phyloP scores from a whole-genome alignment of 2,888 invertebrate genomes.

The Leptinotarsa juncta region DNA sequence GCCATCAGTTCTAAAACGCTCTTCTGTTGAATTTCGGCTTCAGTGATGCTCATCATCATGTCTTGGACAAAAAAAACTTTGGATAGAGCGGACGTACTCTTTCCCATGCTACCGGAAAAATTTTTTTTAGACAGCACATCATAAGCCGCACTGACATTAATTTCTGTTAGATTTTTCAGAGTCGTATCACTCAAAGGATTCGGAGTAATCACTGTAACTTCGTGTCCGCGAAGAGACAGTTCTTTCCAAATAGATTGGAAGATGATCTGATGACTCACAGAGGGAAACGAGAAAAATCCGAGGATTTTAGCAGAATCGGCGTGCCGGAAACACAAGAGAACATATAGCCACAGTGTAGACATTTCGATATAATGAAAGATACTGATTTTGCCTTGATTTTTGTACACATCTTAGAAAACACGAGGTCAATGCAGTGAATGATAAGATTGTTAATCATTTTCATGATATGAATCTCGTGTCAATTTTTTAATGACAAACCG shows the following conservation, averaged over 20 bases:
- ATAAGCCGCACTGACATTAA: conserved; percentile 29
- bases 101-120: conserved; percentile 11
- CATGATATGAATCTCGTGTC: no score
- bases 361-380: not conserved
- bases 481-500: no score
- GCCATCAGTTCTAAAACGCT: not conserved
- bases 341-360: not conserved
- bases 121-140: conserved; percentile 39
- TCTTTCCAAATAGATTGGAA: conserved; percentile 65
- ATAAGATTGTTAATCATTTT: no score
- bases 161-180: conserved; percentile 22
- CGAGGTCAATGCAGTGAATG: no score
- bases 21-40: conserved; percentile 11
- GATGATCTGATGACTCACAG: conserved; percentile 66
- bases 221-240: conserved; percentile 66
- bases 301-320: conserved; percentile 48
- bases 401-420: no score
- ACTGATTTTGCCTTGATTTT: not conserved
- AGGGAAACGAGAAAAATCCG: conserved; percentile 11
- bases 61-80: not conserved
- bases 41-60: not conserved
- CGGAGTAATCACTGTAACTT: conserved; percentile 66
- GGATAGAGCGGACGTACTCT: not conserved
- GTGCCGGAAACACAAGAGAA: not conserved
- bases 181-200: conserved; percentile 62